Evolutionary conservation across 2,888 invertebrate species (phyloP), one percentile per base, ranked within the genome.

Genomic region (Aleiodes leptofemur): DNA sequence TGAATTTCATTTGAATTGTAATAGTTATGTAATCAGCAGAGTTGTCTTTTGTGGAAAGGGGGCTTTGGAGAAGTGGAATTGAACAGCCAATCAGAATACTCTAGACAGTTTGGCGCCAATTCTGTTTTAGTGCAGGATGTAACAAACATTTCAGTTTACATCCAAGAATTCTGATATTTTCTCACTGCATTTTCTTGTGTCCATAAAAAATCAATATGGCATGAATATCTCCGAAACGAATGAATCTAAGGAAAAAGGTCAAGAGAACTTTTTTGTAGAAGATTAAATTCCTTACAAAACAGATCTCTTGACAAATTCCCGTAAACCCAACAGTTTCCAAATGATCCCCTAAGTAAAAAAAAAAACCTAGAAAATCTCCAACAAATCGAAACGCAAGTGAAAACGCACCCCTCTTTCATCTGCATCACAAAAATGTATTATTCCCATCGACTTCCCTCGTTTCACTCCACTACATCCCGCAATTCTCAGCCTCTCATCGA

Each of bases 51-150:
- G 8, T 9, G 16, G 7, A 14, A 6, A n/a, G 13, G 14, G 5
- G 16, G 14, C 14, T 4, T 8, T 70, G 79, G 77, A 77, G 79
- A 77, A 78, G 79, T 73, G 73, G 71, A 43, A 43, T 43, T 43
- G 68, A 70, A 59, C 77, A 80, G 81, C 82, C 83, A 85, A 85
- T 84, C 78, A 80, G 74, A 79, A 79, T 34, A 76, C 72, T 77
- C 74, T 82, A 85, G 85, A 85, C 86, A 77, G 84, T 83, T 84
- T 83, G 85, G 85, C 84, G 84, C 83, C 84, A 81, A 82, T 83
- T 82, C 75, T 61, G 61, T 7, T 61, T 61, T 59, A 1, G 31
- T n/a, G 31, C 23, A 59, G 31, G 38, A 59, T 59, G 59, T 59
- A 38, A 59, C 59, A 59, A 59, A 59, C 14, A 59, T 8, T 16